Conservation (phyloP, 2,113 vertebrate genomes). For the Pachycephala philippinensis region DNA sequence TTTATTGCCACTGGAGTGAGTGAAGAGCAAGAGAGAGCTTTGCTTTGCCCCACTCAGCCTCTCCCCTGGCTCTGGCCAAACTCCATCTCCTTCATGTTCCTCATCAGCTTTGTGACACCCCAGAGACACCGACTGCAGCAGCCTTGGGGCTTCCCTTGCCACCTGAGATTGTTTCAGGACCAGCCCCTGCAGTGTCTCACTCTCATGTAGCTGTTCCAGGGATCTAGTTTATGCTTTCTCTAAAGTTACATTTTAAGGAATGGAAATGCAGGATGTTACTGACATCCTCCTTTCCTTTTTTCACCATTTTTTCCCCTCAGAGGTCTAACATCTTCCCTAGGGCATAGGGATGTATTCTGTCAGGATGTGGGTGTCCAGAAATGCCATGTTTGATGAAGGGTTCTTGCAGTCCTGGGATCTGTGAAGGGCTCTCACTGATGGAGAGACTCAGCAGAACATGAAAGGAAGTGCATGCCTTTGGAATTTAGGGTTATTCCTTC, state of each 20-base stretch:
- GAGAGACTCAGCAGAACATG: not conserved
- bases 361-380: not conserved
- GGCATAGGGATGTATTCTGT: not conserved
- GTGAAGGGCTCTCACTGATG: not conserved
- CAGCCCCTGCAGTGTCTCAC: not conserved
- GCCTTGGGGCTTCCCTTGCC: not conserved
- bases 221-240: not conserved
- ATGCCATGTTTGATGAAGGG: not conserved
- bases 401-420: not conserved
- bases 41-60: not conserved
- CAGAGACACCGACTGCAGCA: not conserved
- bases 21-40: not conserved
- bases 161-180: not conserved
- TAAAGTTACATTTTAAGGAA: not conserved
- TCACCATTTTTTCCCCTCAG: not conserved
- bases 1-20: not conserved
- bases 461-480: not conserved
- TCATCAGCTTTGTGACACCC: not conserved
- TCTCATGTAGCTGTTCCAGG: not conserved
- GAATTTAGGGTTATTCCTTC: not conserved
- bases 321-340: not conserved
- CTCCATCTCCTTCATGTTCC: not conserved
- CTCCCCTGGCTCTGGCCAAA: not conserved
- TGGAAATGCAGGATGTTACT: not conserved
- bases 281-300: not conserved